Evolutionary conservation across 2,113 vertebrate genomes (phyloP).

Genomic region (Andinoacara biseriatus): DNA sequence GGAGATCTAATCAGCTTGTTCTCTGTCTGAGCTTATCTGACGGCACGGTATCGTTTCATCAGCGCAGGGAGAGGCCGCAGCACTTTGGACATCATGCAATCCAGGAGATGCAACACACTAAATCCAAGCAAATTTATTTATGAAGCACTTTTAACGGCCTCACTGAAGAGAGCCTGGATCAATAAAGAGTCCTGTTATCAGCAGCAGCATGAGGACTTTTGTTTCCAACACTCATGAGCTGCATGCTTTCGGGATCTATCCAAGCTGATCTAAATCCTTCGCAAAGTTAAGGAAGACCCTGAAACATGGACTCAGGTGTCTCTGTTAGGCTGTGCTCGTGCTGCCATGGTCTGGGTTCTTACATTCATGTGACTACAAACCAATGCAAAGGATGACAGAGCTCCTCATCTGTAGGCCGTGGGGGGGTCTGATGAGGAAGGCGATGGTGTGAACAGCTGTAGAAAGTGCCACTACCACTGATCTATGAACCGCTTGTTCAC

Average conservation of each 20-base stretch:
- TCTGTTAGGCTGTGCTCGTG: neutral
- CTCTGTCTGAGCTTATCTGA: constrained; percentile 45
- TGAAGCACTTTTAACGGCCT: constrained; percentile 33
- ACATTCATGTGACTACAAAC: rapidly evolving
- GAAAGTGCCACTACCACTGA: too few species aligned
- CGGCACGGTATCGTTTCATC: constrained; percentile 41
- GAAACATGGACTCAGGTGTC: neutral
- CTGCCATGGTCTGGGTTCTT: neutral
- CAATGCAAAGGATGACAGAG: neutral
- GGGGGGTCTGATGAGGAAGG: neutral
- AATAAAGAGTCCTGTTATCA: constrained; percentile 38
- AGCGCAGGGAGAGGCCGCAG: neutral
- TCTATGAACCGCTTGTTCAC: too few species aligned
- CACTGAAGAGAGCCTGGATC: constrained; percentile 12
- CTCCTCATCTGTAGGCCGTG: neutral
- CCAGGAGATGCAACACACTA: constrained; percentile 11
- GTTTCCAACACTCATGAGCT: rapidly evolving
- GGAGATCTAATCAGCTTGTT: constrained; percentile 38
- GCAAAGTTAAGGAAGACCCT: neutral
- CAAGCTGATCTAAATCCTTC: neutral
- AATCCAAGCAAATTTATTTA: constrained; percentile 30
- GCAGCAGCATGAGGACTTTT: neutral
- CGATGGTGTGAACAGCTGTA: neutral
- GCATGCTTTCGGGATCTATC: neutral
- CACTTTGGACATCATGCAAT: constrained; percentile 61